Conservation (phyloP, 37 sponge, comb jelly and placozoan genomes). For the Hexactinellida sp. region DNA sequence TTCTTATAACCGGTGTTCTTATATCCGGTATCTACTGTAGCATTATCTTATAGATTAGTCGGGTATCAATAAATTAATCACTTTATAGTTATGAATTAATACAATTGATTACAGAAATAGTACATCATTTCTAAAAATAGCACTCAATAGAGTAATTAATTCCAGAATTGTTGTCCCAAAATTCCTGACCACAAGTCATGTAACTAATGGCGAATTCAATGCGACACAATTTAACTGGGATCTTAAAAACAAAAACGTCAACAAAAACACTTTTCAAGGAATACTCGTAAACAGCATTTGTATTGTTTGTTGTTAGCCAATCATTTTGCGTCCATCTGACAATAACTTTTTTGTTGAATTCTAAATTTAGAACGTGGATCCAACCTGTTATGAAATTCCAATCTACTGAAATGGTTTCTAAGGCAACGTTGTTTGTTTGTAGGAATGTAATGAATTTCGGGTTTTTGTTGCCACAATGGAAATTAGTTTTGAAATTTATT, state of each 20-base stretch:
- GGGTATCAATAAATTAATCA: too few species aligned
- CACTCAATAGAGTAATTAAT: background rate
- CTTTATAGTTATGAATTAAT: too few species aligned
- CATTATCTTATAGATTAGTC: too few species aligned
- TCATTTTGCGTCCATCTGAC: background rate
- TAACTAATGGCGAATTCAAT: background rate
- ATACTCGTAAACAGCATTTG: background rate
- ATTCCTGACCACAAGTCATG: background rate
- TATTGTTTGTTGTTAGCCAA: background rate
- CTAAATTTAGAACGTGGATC: background rate
- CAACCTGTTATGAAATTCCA: background rate
- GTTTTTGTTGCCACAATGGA: background rate
- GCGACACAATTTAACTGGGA: background rate
- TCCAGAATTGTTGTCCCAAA: slow-evolving; percentile 14
- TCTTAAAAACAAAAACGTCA: background rate
- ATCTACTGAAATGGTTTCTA: background rate
- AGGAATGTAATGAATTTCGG: background rate
- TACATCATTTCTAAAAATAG: background rate
- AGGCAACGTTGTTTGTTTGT: background rate
- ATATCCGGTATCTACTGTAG: too few species aligned
- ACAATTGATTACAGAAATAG: too few species aligned
- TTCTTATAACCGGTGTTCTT: too few species aligned
- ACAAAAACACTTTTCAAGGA: background rate
- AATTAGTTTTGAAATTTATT: background rate
- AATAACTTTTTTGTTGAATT: background rate